phyloP scores from a whole-genome alignment of 2,888 invertebrate genomes.

The Meliscaeva auricollis region DNA sequence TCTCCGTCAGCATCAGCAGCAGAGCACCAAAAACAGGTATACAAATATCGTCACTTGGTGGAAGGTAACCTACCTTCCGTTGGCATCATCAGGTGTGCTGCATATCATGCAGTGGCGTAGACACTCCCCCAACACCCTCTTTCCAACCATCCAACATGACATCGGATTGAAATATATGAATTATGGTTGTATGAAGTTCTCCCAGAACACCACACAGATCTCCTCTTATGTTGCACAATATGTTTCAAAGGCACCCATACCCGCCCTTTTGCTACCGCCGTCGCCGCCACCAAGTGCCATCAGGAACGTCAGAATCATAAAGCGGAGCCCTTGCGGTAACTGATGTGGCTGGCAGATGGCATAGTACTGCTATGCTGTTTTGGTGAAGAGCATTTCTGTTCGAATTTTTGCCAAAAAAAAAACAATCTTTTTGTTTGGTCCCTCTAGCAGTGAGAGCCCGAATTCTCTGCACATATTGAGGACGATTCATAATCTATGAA shows the following conservation, averaged over 20 bases:
- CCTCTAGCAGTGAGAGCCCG: constrained; percentile 10
- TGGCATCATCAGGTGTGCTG: constrained; percentile 40
- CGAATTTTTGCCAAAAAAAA: constrained; percentile 47
- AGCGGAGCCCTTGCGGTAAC: constrained; percentile 52
- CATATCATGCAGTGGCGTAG: constrained; percentile 23
- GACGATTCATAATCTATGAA: constrained; percentile 38
- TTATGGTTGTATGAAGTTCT: constrained; percentile 64
- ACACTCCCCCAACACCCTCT: neutral
- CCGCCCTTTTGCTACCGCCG: neutral
- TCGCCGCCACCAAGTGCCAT: neutral
- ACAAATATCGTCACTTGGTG: constrained; percentile 50
- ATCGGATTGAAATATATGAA: constrained; percentile 69
- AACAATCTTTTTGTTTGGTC: neutral
- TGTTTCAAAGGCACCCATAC: constrained; percentile 32
- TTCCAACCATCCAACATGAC: constrained; percentile 35
- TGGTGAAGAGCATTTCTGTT: constrained; percentile 48
- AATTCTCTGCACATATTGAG: constrained; percentile 30
- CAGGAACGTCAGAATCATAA: constrained; percentile 61
- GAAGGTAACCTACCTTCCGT: neutral
- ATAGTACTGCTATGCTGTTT: constrained; percentile 5
- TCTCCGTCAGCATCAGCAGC: constrained; percentile 45
- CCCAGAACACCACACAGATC: constrained; percentile 12
- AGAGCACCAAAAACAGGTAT: constrained; percentile 15
- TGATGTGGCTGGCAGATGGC: constrained; percentile 66
- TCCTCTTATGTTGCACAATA: constrained; percentile 63